Evolutionary conservation across 2,797 vertebrate species (phyloP).

Genomic region (Botia almorhae): DNA sequence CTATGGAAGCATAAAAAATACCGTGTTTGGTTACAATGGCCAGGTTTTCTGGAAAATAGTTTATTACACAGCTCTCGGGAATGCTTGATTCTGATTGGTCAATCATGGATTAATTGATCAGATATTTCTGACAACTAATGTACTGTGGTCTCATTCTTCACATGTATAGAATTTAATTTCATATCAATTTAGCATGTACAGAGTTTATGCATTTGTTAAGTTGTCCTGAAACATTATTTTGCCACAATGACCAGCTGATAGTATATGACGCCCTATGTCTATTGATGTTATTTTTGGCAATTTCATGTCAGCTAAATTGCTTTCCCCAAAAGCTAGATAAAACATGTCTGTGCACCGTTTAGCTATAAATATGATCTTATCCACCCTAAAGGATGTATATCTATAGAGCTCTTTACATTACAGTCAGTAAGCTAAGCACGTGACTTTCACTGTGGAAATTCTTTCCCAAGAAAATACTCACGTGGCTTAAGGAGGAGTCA

Average conservation of each 20-base stretch:
- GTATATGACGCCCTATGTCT: background rate
- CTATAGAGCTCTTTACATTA: background rate
- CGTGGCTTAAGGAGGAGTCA: slow-evolving; percentile 42
- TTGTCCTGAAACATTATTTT: background rate
- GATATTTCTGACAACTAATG: too few species aligned
- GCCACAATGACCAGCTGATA: background rate
- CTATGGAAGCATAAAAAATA: background rate
- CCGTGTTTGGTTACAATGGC: background rate
- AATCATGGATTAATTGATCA: too few species aligned
- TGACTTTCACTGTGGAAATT: slow-evolving; percentile 18
- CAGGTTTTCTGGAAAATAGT: too few species aligned
- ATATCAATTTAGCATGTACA: too few species aligned
- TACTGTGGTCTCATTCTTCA: too few species aligned
- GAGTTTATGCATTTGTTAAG: background rate
- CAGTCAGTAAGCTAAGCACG: slow-evolving; percentile 20
- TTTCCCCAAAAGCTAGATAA: background rate
- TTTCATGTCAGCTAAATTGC: background rate
- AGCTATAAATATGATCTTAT: slow-evolving; percentile 14
- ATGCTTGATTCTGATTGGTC: too few species aligned
- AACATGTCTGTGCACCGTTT: background rate
- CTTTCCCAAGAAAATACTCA: slow-evolving; percentile 50
- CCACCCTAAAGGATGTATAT: background rate
- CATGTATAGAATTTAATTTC: too few species aligned
- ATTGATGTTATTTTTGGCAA: background rate
- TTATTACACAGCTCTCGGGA: too few species aligned